Base-by-base conservation (phyloP, 2,797 vertebrate species). In the Sebastes diaconus region DNA sequence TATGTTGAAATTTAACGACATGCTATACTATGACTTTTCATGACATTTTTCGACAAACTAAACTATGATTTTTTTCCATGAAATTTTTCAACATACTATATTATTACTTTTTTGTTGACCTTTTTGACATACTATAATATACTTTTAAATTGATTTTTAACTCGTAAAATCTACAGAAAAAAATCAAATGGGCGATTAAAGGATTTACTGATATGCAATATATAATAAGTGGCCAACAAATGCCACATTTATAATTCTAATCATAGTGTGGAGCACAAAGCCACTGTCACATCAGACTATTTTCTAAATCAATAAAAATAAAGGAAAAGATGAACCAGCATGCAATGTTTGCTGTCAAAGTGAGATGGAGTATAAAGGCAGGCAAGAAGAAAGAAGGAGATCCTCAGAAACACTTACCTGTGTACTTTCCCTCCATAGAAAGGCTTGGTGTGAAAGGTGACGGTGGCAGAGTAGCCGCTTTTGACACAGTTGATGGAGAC, bases 361-460 rank as follows among this genome's bases (percentile, higher is more conserved):
- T 20, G 25, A 34, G 50, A 68, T 4, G 16, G 8, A 63, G 11
- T 4, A 27, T 24, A 6, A 52, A 65, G 16, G 13, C 11, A 10
- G 29, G 22, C 20, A 3, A 25, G 22, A 46, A 46, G 42, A 18
- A 18, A 46, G 42, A 18, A 46, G 3, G 42, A 46, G 16, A 46
- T 46, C 42, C 13, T 14, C 9, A 4, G 1, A 34, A 7, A 4
- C n/a, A 2, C 87, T 77, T 83, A 99, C 98, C 97, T 97, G 97
- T 99, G 98, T 1, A 99, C 96, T 65, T 99, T 99, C 55, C 98
- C 98, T 68, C 98, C 98, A 0, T 99, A 99, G 92, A 99, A 98
- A 1, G 98, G 98, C 87, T 99, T 99, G 29, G 98, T 99, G 92
- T 99, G 98, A 93, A 99, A 99, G 0, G 95, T 97, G 91, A 99